Percentiles rank a stretch among this genome's conserved stretches.
These are phyloP conservation scores for Pongo abelii DNA, from an alignment of 2,113 vertebrate species.

Conservation along the genomic window DNA sequence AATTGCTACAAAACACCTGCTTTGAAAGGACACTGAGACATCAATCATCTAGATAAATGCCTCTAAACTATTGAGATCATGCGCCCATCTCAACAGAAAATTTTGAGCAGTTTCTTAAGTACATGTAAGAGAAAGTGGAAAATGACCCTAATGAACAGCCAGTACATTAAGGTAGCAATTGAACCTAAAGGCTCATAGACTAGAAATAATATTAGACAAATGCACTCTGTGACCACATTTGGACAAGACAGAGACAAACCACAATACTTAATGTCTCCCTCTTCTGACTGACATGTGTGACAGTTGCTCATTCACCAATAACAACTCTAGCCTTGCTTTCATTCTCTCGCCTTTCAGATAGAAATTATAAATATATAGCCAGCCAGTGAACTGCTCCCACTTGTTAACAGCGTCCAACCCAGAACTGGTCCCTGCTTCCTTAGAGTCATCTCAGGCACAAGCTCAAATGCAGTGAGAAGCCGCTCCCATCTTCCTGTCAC, in stretches of 20 bases:
- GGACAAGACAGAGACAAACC: background rate
- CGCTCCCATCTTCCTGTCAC: background rate
- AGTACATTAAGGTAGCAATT: background rate
- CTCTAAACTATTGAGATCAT: background rate
- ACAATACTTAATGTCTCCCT: background rate
- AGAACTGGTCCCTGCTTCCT: background rate
- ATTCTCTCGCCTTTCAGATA: background rate
- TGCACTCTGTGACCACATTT: background rate
- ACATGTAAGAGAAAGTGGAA: background rate
- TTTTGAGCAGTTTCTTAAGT: background rate
- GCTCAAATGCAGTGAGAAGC: background rate
- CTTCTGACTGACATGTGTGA: background rate
- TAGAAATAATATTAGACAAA: background rate
- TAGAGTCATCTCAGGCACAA: background rate
- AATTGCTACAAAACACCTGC: background rate
- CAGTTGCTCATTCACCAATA: background rate
- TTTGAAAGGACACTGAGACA: background rate
- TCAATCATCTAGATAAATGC: background rate
- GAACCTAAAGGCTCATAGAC: background rate
- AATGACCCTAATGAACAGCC: background rate
- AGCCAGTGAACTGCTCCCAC: background rate
- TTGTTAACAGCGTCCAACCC: background rate
- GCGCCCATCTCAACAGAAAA: background rate
- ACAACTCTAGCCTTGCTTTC: background rate
- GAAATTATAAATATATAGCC: background rate